Percentiles rank a stretch among this genome's conserved stretches.
These are phyloP conservation scores for Hypomecis punctinalis DNA, from an alignment of 2,888 invertebrate species.

Conservation along the genomic window DNA sequence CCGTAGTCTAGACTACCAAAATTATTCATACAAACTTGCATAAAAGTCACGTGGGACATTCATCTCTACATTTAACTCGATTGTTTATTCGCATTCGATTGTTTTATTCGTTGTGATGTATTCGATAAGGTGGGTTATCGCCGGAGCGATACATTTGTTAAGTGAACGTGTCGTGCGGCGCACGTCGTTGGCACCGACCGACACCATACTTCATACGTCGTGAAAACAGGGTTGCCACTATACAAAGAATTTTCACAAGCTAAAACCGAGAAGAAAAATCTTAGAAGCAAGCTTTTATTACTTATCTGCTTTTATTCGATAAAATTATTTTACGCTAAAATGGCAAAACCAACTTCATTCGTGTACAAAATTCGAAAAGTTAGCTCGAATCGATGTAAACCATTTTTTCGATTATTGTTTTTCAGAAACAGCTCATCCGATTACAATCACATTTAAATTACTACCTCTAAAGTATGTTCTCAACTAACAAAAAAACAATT, in stretches of 20 bases:
- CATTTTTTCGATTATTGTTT: too few relatives aligned
- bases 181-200: slow-evolving; percentile 54
- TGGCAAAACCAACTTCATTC: too few relatives aligned
- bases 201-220: slow-evolving; percentile 61
- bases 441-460: too few relatives aligned
- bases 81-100: background rate
- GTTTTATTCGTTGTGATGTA: background rate
- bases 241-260: background rate
- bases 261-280: background rate
- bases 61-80: slow-evolving; percentile 12
- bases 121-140: slow-evolving; percentile 26
- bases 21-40: background rate
- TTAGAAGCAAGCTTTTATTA: too few relatives aligned
- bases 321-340: too few relatives aligned
- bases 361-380: too few relatives aligned
- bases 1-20: too few relatives aligned
- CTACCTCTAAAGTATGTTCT: too few relatives aligned
- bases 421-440: too few relatives aligned
- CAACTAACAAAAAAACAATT: too few relatives aligned
- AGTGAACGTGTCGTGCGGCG: slow-evolving; percentile 38
- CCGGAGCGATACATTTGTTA: slow-evolving; percentile 38
- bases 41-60: background rate
- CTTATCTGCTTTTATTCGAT: too few relatives aligned
- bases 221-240: slow-evolving; percentile 38
- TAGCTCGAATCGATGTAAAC: too few relatives aligned